A percentile compares a stretch with the other conserved stretches of the same genome.
Evolutionary conservation across 2,888 invertebrate genomes (phyloP).

Genomic region (Apoda limacodes): DNA sequence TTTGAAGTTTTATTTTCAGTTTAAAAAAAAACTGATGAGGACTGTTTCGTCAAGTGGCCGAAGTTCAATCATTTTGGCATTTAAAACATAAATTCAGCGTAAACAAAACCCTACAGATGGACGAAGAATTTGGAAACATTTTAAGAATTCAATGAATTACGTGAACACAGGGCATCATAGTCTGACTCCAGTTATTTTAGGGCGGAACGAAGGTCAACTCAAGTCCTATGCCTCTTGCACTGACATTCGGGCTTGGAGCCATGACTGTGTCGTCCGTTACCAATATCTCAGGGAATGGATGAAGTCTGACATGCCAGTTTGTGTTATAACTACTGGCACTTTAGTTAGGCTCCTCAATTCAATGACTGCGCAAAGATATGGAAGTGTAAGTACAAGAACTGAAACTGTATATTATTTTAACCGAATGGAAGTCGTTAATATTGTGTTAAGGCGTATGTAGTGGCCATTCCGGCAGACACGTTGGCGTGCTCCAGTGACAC

Average conservation of each 20-base stretch:
- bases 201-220: slow-evolving; percentile 65
- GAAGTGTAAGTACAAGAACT: slow-evolving; percentile 28
- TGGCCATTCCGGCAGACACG: background rate
- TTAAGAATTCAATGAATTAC: slow-evolving; percentile 40
- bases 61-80: no score
- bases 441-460: no score
- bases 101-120: slow-evolving; percentile 28
- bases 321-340: slow-evolving; percentile 35
- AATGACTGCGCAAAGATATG: slow-evolving; percentile 38
- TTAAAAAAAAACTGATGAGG: no score
- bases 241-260: slow-evolving; percentile 69
- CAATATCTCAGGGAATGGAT: slow-evolving; percentile 57
- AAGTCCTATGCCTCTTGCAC: slow-evolving; percentile 64
- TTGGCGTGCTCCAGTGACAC: slow-evolving; percentile 3
- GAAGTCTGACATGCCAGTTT: slow-evolving; percentile 45
- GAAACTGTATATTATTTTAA: background rate
- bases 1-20: no score
- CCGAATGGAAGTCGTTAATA: no score
- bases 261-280: slow-evolving; percentile 35
- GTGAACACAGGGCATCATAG: slow-evolving; percentile 21
- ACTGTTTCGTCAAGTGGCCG: no score
- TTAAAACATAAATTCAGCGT: no score
- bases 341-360: slow-evolving; percentile 31
- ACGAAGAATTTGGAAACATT: slow-evolving; percentile 17
- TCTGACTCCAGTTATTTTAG: no score